Evolutionary conservation across 2,888 invertebrate genomes (phyloP).

Genomic region (Kuschelorhynchus macadamiae): DNA sequence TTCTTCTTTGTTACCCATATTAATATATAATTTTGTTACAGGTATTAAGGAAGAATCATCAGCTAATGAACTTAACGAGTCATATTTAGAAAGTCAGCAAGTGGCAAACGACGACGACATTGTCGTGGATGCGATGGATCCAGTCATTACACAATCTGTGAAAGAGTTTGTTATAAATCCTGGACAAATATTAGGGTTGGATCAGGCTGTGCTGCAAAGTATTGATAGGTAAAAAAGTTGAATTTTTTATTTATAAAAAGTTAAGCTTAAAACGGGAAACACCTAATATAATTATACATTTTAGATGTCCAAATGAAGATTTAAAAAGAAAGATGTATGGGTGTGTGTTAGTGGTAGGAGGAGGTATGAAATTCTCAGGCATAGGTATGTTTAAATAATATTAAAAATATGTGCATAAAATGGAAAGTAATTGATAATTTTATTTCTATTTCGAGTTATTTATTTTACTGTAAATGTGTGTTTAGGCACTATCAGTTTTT

Average conservation of each 20-base stretch:
- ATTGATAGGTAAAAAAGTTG: constrained; percentile 78
- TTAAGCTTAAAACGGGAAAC: no score
- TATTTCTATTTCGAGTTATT: no score
- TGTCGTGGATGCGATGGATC: constrained; percentile 77
- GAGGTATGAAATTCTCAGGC: constrained; percentile 90
- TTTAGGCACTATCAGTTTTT: no score
- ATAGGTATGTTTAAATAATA: constrained; percentile 30
- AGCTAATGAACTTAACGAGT: constrained; percentile 68
- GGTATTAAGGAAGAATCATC: constrained; percentile 75
- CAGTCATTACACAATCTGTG: constrained; percentile 62
- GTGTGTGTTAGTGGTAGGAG: constrained; percentile 91
- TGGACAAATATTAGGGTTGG: constrained; percentile 87
- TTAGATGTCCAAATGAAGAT: constrained; percentile 78
- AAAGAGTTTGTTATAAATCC: constrained; percentile 80
- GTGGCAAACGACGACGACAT: constrained; percentile 78
- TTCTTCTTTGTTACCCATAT: no score
- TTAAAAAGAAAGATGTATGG: constrained; percentile 95
- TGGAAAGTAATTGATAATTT: no score
- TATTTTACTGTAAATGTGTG: no score
- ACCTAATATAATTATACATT: no score
- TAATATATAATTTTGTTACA: no score
- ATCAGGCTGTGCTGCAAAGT: constrained; percentile 92
- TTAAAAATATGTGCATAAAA: no score
- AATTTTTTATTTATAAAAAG: no score
- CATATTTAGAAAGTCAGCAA: constrained; percentile 70